Percentiles rank a stretch among this genome's conserved stretches.
Evolutionary conservation across 2,797 vertebrate species (phyloP).

Genomic region (Muscicapa striata): DNA sequence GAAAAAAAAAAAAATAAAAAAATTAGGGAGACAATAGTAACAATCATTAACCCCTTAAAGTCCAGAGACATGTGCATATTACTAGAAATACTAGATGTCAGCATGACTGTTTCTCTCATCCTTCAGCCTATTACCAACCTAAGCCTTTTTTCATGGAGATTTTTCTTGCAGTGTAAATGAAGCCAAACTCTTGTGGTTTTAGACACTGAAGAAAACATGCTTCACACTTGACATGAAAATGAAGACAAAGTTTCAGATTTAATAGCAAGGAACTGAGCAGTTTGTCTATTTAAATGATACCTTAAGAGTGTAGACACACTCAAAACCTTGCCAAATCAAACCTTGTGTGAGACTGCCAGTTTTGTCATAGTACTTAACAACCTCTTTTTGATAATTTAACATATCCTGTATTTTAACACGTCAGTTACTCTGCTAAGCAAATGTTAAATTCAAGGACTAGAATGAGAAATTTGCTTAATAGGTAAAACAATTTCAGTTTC

Average conservation of each 20-base stretch:
- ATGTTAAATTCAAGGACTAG: not conserved
- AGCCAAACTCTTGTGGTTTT: not conserved
- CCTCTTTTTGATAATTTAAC: not conserved
- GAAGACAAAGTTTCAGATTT: not conserved
- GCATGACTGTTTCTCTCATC: not conserved
- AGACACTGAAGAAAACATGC: not conserved
- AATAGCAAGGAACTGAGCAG: not conserved
- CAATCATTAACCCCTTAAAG: not conserved
- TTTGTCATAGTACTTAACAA: not conserved
- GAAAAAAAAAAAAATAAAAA: not conserved
- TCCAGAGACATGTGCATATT: not conserved
- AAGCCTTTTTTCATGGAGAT: not conserved
- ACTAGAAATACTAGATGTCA: not conserved
- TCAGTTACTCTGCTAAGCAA: not conserved
- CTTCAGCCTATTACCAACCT: not conserved
- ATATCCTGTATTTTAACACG: not conserved
- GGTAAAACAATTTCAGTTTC: not conserved
- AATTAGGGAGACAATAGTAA: not conserved
- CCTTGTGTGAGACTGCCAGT: not conserved
- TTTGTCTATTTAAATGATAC: not conserved
- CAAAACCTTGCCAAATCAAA: not conserved
- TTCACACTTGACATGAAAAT: not conserved
- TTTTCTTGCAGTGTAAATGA: not conserved
- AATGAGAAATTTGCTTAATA: not conserved
- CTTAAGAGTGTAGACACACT: not conserved